Base-by-base conservation (phyloP, 2,113 vertebrate species). In the Pangasianodon gigas region DNA sequence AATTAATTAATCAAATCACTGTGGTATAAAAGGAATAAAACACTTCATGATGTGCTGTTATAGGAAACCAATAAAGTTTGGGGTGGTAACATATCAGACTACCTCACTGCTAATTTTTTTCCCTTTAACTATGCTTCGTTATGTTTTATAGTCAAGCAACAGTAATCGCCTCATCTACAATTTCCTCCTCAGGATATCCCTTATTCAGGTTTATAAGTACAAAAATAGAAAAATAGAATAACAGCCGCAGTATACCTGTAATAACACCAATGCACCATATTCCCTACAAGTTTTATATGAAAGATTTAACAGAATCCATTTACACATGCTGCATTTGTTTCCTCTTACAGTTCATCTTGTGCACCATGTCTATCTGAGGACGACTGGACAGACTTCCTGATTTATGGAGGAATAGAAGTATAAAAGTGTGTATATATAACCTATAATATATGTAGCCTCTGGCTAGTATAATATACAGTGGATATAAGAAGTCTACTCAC, bases 301-400 rank as follows among this genome's bases (percentile, higher is more conserved):
- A 80, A 29, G 10, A 48, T 77, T 11, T 79, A 26, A 82, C 51
- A 54, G 44, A 51, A 14, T 21, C 26, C 0, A 37, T 74, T 51
- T 46, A 14, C 29, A 69, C 5, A 11, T 0, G 77, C 1, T 21
- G n/a, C 62, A 37, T 32, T 71, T 83, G 81, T 46, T 90, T 89
- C 54, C 84, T 90, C 19, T 88, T 87, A 26, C 93, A 98, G 97
- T 98, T 98, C 91, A 96, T 97, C 94, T 94, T 95, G 94, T 95
- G 96, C 91, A 96, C 96, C 0, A 96, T 97, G 96, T 65, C 96
- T 74, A 91, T 98, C 90, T 97, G 92, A 97, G 88, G 52, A 37
- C 16, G 8, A 29, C 41, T 32, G 58, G 62, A 83, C 48, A 8
- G 67, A 44, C 56, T 67, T 48, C 79, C 52, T 74, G 65, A 32